A percentile compares a stretch with the other conserved stretches of the same genome.
These are phyloP conservation scores for Noctua pronuba DNA, from an alignment of 2,888 invertebrate species.

Conservation along the genomic window DNA sequence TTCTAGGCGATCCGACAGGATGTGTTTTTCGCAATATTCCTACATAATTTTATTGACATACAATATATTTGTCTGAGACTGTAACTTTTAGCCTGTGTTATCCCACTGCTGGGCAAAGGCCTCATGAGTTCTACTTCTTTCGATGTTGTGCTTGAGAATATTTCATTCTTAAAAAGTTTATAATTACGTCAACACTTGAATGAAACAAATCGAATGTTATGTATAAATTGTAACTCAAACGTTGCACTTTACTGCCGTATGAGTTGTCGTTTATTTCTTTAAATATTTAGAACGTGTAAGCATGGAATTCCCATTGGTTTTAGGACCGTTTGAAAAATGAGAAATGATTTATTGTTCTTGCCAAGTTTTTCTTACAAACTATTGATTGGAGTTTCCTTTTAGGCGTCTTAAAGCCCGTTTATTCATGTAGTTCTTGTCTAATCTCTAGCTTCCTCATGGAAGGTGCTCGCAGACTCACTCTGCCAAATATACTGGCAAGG, in stretches of 20 bases:
- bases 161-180: not conserved
- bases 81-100: not conserved
- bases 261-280: not conserved
- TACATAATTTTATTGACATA: not conserved
- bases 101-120: not conserved
- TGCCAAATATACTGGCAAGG: no score
- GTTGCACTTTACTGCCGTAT: not conserved
- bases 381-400: no score
- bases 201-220: not conserved
- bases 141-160: not conserved
- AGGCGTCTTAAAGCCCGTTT: no score
- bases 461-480: no score
- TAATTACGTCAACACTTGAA: not conserved
- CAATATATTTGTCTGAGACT: not conserved
- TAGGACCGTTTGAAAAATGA: not conserved
- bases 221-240: not conserved
- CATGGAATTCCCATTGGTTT: not conserved
- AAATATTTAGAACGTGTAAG: not conserved
- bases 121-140: not conserved
- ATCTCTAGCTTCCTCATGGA: conserved; percentile 17
- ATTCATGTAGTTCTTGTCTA: not conserved
- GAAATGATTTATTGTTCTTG: no score
- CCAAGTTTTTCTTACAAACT: no score
- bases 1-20: not conserved
- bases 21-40: not conserved